Evolutionary conservation across 2,113 vertebrate species (phyloP), one percentile per base, ranked within the genome.

Genomic region (Chelonoidis abingdonii): DNA sequence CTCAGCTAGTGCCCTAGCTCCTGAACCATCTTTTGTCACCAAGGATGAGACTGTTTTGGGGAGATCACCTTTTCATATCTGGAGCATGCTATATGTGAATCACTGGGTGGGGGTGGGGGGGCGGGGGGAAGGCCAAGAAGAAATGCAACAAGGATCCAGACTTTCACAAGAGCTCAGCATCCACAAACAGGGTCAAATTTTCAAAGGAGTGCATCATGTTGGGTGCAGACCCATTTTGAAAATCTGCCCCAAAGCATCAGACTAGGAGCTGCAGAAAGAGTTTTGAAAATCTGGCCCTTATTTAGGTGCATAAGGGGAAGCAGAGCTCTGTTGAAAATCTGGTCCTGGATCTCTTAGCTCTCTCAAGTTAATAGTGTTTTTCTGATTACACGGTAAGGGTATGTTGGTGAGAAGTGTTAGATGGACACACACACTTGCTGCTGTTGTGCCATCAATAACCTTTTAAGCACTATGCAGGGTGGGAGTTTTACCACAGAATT

Each of bases 181-280:
- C 25, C 75, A 78, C 8, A 72, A 72, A 38, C 65, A 38, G 17
- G 35, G 41, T 35, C 0, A 72, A 9, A 4, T 24, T 59, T 47
- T 75, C 8, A 35, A 84, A 49, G 41, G 16, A 3, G 49, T 16
- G 29, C 84, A 59, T 12, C 75, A 25, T 0, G 0, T 50, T 59
- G 4, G 21, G 25, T 0, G 0, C 3, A 6, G 65, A 78, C 59
- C 1, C 1, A 3, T n/a, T 54, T 84, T 49, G 50, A 12, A 3
- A 52, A 49, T 27, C 25, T 3, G 8, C 24, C 65, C 22, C 3
- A 0, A 0, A 13, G 35, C 35, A 81, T 35, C 88, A 87, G 47
- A 27, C 13, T 35, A 25, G 84, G 72, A 3, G 22, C 19, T 76
- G 21, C 72, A 10, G 41, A 25, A 78, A 27, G 75, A 47, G 65